Conservation (phyloP, 2,113 vertebrate genomes). For the Phrynosoma blainvillii region DNA sequence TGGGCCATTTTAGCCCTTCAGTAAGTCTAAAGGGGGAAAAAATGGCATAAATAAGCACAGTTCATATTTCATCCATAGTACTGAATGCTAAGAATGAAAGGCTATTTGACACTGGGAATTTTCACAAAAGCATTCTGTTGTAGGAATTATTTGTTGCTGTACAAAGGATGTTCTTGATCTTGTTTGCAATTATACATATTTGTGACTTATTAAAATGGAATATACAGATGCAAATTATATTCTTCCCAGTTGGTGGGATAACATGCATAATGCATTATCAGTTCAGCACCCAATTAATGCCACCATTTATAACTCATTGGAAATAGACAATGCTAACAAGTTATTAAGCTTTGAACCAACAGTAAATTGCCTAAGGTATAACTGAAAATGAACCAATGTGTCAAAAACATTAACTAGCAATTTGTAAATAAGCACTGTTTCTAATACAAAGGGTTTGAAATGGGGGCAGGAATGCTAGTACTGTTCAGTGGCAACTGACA, state of each 20-base stretch:
- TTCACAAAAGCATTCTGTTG: background rate
- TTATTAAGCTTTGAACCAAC: constrained; percentile 27
- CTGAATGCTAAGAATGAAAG: background rate
- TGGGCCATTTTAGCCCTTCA: background rate
- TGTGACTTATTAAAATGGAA: constrained; percentile 34
- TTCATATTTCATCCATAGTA: background rate
- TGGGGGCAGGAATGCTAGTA: background rate
- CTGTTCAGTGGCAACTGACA: background rate
- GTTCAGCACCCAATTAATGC: constrained; percentile 41
- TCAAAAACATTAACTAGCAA: constrained; percentile 31
- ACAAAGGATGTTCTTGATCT: background rate
- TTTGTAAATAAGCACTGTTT: constrained; percentile 1
- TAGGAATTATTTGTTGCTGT: constrained; percentile 8
- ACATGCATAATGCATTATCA: constrained; percentile 39
- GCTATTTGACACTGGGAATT: background rate
- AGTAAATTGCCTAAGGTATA: constrained; percentile 30
- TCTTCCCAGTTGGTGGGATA: constrained; percentile 28
- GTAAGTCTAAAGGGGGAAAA: background rate
- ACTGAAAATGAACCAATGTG: constrained; percentile 33
- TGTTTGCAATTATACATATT: constrained; percentile 27
- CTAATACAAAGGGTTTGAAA: constrained; percentile 31
- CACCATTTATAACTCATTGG: constrained; percentile 3
- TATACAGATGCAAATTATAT: background rate
- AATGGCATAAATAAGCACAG: background rate
- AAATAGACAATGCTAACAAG: constrained; percentile 42